Evolutionary conservation across 2,888 invertebrate genomes (phyloP).

Genomic region (Vanessa cardui): DNA sequence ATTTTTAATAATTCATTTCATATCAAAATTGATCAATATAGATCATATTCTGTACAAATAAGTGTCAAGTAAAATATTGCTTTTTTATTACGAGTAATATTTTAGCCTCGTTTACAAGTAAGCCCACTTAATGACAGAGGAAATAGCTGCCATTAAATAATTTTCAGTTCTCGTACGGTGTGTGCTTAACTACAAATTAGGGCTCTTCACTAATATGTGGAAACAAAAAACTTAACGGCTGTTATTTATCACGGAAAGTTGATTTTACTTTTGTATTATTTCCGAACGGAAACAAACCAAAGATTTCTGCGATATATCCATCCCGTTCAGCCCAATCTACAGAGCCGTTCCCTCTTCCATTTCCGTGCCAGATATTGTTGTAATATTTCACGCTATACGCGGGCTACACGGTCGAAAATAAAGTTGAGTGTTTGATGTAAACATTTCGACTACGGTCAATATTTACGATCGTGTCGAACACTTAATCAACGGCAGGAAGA

Average conservation of each 20-base stretch:
- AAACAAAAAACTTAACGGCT: constrained; percentile 60
- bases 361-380: constrained; percentile 38
- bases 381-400: constrained; percentile 41
- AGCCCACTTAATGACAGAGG: constrained; percentile 44
- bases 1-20: not conserved
- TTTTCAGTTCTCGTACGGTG: constrained; percentile 49
- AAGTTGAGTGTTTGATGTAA: constrained; percentile 55
- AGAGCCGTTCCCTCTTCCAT: constrained; percentile 18
- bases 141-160: constrained; percentile 57
- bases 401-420: constrained; percentile 52
- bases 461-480: constrained; percentile 64
- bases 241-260: constrained; percentile 56
- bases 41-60: not conserved
- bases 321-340: constrained; percentile 39
- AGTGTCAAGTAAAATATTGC: constrained; percentile 1
- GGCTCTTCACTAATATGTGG: constrained; percentile 51
- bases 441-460: constrained; percentile 56
- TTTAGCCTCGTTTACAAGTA: constrained; percentile 21
- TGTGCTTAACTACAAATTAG: constrained; percentile 51
- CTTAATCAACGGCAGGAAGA: constrained; percentile 72
- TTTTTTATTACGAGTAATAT: constrained; percentile 8
- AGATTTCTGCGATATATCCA: constrained; percentile 59
- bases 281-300: constrained; percentile 61
- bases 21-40: too few relatives aligned
- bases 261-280: constrained; percentile 53